Evolutionary conservation across 2,888 invertebrate species (phyloP).

Genomic region (Drosophila kambysellisi): DNA sequence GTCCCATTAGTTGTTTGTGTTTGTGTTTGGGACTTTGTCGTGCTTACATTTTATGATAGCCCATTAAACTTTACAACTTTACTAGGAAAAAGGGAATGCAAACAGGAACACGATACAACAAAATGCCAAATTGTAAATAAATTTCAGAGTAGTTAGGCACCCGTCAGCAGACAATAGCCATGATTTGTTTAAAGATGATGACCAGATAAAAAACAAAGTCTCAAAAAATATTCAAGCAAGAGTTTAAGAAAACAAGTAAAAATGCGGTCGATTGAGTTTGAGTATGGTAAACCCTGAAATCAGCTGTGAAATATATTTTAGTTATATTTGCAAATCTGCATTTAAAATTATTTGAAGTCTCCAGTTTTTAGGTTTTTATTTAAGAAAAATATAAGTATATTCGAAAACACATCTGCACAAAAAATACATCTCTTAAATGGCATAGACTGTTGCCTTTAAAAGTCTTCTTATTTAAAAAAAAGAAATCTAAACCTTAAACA

Average conservation of each 20-base stretch:
- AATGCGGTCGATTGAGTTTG: not conserved
- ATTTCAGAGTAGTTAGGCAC: conserved; percentile 4
- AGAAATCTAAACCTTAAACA: not conserved
- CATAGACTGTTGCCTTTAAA: not conserved
- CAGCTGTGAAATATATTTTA: not conserved
- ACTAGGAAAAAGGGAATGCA: conserved; percentile 13
- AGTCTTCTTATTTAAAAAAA: not conserved
- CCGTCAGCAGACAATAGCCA: conserved; percentile 12
- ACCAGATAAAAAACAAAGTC: not conserved
- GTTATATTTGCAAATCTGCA: not conserved
- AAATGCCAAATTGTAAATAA: conserved; percentile 55
- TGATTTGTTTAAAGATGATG: conserved; percentile 10
- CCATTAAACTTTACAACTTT: conserved; percentile 69
- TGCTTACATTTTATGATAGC: conserved; percentile 64
- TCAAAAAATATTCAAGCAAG: not conserved
- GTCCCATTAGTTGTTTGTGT: conserved; percentile 43
- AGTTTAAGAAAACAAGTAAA: not conserved
- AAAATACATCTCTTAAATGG: not conserved
- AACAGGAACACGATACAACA: conserved; percentile 32
- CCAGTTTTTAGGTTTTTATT: not conserved
- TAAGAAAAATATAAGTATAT: not conserved
- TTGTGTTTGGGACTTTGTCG: conserved; percentile 21
- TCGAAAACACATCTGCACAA: not conserved
- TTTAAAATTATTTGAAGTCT: not conserved
- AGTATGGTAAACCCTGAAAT: not conserved